phyloP scores from a whole-genome alignment of 1,140 invertebrate species.

The Laodelphax striatellus region DNA sequence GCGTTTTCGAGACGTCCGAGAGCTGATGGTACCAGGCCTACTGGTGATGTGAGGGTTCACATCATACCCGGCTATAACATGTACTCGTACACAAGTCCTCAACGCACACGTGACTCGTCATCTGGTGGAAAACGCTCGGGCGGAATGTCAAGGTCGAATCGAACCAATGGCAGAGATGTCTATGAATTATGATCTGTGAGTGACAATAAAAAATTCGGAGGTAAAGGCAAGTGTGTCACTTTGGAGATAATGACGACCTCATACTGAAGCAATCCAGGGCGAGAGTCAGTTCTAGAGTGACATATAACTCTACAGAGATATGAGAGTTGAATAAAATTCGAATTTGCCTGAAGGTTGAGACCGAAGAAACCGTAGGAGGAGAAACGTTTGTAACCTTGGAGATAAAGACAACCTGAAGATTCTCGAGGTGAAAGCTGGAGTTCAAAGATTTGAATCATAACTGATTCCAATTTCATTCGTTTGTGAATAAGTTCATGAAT shows the following conservation, averaged over 20 bases:
- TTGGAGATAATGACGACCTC: neutral
- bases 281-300: no score
- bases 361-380: no score
- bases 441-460: no score
- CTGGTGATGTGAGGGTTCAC: conserved; percentile 59
- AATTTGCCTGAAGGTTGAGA: no score
- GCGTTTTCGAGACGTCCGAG: conserved; percentile 51
- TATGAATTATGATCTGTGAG: conserved; percentile 39
- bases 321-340: no score
- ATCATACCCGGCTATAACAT: conserved; percentile 63
- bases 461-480: no score
- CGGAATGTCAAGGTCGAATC: conserved; percentile 30
- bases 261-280: neutral
- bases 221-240: neutral
- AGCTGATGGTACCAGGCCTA: conserved; percentile 38
- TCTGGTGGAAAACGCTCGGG: conserved; percentile 24
- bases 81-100: conserved; percentile 52
- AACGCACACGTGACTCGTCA: conserved; percentile 24
- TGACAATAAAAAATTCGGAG: neutral
- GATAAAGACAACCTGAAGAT: no score
- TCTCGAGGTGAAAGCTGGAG: no score
- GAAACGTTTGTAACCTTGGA: no score
- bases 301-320: no score
- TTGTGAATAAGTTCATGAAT: no score
- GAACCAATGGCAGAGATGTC: conserved; percentile 38